Conservation (phyloP, 2,113 vertebrate genomes). For the Heterochromis multidens region DNA sequence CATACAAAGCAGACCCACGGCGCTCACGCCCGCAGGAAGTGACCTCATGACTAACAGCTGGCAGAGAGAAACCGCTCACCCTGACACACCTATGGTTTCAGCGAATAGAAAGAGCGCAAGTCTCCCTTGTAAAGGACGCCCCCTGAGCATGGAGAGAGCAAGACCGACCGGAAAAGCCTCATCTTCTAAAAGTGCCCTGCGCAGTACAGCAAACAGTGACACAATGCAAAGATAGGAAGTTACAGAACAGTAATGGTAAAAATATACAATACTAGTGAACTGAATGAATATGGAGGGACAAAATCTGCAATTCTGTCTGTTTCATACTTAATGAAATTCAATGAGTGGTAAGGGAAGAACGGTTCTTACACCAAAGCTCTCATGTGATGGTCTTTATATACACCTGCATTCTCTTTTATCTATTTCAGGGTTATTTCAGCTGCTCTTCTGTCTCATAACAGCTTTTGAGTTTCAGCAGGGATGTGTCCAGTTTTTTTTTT, state of each 20-base stretch:
- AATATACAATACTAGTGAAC: background rate
- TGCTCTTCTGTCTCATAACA: too few species aligned
- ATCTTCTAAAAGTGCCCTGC: background rate
- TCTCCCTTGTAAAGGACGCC: slow-evolving; percentile 41
- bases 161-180: background rate
- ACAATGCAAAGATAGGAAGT: background rate
- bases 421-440: too few species aligned
- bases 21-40: slow-evolving; percentile 66
- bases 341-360: too few species aligned
- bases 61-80: slow-evolving; percentile 28
- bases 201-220: background rate
- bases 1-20: slow-evolving; percentile 48
- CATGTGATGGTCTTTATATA: too few species aligned
- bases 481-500: too few species aligned
- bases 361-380: too few species aligned
- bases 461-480: too few species aligned
- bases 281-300: background rate
- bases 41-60: slow-evolving; percentile 60
- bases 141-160: slow-evolving; percentile 29
- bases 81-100: slow-evolving; percentile 76
- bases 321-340: background rate
- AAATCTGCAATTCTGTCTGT: background rate
- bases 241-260: background rate
- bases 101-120: slow-evolving; percentile 59
- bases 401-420: too few species aligned